Evolutionary conservation across 2,797 vertebrate species (phyloP).

Genomic region (Sciurus vulgaris): DNA sequence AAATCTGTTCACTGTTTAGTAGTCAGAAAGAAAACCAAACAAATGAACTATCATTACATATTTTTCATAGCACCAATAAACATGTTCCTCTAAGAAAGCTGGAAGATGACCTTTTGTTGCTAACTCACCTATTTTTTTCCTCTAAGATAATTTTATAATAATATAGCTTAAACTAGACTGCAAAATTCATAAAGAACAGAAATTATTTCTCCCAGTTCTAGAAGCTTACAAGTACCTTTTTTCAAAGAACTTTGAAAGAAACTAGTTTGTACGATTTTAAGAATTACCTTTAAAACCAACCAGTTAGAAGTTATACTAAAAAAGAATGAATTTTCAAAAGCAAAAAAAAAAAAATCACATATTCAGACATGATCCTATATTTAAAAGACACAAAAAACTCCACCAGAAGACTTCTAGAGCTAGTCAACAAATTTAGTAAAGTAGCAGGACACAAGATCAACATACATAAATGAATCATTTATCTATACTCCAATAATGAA

Average conservation of each 20-base stretch:
- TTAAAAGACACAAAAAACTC: no score
- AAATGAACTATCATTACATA: background rate
- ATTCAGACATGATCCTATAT: no score
- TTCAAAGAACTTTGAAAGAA: constrained; percentile 38
- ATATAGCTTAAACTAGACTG: background rate
- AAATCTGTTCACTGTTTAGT: background rate
- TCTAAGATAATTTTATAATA: background rate
- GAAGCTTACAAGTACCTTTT: background rate
- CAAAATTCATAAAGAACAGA: no score
- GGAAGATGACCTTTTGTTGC: background rate
- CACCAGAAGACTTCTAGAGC: no score
- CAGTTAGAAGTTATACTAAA: background rate
- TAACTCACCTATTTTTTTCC: background rate
- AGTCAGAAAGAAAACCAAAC: background rate
- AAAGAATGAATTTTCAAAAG: background rate
- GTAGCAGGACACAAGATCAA: no score
- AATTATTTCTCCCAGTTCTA: no score
- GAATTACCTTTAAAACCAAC: background rate
- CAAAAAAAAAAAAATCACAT: background rate
- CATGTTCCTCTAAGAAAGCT: constrained; percentile 7
- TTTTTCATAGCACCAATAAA: background rate
- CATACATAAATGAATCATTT: no score
- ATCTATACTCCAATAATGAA: no score
- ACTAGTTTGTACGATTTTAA: constrained; percentile 39
- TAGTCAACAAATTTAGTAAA: no score